These are phyloP conservation scores for Rhinophrynus dorsalis DNA, from an alignment of 2,797 vertebrate species.

Conservation along the genomic window DNA sequence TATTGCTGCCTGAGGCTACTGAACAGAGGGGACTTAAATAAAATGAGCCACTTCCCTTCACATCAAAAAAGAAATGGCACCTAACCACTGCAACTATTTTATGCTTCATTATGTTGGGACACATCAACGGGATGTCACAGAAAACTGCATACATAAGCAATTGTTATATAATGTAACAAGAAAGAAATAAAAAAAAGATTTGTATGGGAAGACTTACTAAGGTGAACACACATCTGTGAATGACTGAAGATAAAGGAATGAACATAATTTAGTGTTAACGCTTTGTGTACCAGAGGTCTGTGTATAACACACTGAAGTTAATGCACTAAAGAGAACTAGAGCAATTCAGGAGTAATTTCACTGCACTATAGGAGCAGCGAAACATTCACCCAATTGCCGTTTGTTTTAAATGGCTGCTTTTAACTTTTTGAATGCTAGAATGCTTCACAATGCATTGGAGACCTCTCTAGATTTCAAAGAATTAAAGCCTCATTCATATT, in stretches of 20 bases:
- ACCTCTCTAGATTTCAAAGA: no score
- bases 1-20: slow-evolving; percentile 49
- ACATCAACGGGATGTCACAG: slow-evolving; percentile 32
- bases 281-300: no score
- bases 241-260: neutral
- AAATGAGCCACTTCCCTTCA: slow-evolving; percentile 40
- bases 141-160: slow-evolving; percentile 41
- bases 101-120: neutral
- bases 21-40: slow-evolving; percentile 47
- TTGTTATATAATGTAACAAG: slow-evolving; percentile 16
- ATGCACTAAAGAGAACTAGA: no score
- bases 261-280: no score
- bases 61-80: slow-evolving; percentile 38
- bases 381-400: no score
- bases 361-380: no score
- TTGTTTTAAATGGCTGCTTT: no score
- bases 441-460: no score
- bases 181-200: slow-evolving; percentile 12
- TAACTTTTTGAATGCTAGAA: no score
- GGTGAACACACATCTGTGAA: slow-evolving; percentile 19
- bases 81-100: neutral
- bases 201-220: slow-evolving; percentile 7
- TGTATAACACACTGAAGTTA: no score
- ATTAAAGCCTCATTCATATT: no score
- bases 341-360: no score